Conservation (phyloP, 2,888 invertebrate species). For the Nomada goodeniana region DNA sequence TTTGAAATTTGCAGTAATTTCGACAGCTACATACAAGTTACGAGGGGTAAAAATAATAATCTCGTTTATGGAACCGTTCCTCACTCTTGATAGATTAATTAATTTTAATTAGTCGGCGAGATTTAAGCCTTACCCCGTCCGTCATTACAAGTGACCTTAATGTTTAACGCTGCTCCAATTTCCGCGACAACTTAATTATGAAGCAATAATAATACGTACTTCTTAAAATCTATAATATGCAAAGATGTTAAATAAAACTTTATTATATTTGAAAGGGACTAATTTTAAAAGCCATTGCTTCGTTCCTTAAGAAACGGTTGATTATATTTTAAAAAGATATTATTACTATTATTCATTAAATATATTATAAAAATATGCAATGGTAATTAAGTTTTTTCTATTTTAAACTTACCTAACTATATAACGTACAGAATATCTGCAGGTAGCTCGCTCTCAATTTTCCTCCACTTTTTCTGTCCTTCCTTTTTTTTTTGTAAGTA, state of each 20-base stretch:
- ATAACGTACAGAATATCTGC: neutral
- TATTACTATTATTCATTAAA: too few relatives aligned
- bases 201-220: neutral
- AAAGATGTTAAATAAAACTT: too few relatives aligned
- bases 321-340: too few relatives aligned
- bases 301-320: too few relatives aligned
- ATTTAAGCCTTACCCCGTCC: neutral
- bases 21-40: neutral
- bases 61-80: neutral
- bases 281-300: too few relatives aligned
- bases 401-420: neutral
- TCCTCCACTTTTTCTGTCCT: neutral
- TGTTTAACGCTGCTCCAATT: neutral
- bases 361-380: too few relatives aligned
- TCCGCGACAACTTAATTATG: neutral
- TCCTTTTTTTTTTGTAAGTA: neutral
- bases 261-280: too few relatives aligned
- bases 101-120: constrained; percentile 15
- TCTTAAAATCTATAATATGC: too few relatives aligned
- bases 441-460: neutral
- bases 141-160: neutral
- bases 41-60: neutral
- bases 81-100: constrained; percentile 7
- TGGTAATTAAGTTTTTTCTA: neutral
- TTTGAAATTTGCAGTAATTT: neutral